These are phyloP conservation scores for Dendrocincla fuliginosa DNA, from an alignment of 2,797 vertebrate genomes.

Conservation along the genomic window DNA sequence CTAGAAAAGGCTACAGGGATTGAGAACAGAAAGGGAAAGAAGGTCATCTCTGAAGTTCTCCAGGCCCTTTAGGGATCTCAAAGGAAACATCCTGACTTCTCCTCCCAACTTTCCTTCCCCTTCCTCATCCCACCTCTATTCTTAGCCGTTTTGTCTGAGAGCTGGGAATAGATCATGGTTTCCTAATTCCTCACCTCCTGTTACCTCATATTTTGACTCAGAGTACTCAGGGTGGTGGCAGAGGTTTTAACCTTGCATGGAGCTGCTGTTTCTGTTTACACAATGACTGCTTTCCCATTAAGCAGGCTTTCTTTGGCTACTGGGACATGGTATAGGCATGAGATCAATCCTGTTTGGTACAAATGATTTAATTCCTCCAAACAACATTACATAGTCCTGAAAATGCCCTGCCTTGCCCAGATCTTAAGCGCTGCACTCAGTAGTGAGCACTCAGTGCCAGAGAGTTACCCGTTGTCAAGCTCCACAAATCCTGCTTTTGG, in stretches of 20 bases:
- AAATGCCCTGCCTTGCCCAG: neutral
- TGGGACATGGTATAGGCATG: neutral
- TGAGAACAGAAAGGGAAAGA: neutral
- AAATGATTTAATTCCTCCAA: neutral
- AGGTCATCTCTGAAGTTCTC: neutral
- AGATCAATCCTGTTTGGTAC: neutral
- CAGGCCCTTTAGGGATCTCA: constrained; percentile 30
- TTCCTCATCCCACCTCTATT: constrained; percentile 53
- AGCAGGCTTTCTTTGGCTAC: neutral
- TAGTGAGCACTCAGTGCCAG: neutral
- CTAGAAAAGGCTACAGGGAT: neutral
- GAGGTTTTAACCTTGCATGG: neutral
- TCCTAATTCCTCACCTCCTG: constrained; percentile 10
- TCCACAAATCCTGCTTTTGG: neutral
- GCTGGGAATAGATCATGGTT: neutral
- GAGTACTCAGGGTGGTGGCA: neutral
- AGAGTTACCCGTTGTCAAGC: neutral
- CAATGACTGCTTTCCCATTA: neutral
- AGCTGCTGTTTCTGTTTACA: neutral
- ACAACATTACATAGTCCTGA: neutral
- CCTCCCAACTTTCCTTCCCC: constrained; percentile 48
- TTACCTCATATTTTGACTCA: constrained; percentile 14
- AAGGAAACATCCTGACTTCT: constrained; percentile 58
- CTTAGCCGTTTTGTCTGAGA: constrained; percentile 51
- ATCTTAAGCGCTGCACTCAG: neutral